Evolutionary conservation across 37 sponge, comb jelly and placozoan genomes (phyloP).

Genomic region (Aphrocallistes beatrix): DNA sequence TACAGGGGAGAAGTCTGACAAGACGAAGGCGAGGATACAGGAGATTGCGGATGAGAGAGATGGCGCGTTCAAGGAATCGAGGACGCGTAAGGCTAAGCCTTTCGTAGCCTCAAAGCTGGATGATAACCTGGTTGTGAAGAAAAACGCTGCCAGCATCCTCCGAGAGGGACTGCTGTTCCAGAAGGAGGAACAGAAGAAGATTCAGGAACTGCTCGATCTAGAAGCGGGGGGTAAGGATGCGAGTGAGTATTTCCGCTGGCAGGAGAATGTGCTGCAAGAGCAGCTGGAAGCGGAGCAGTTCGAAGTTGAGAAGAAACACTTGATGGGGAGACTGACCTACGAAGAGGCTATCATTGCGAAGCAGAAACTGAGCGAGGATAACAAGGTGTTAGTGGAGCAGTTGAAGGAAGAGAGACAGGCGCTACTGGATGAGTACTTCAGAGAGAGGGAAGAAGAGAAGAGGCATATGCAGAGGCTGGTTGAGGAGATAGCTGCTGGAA

Average conservation of each 20-base stretch:
- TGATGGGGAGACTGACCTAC: slow-evolving; percentile 75
- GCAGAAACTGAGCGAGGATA: slow-evolving; percentile 45
- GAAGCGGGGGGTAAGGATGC: slow-evolving; percentile 74
- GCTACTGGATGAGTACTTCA: slow-evolving; percentile 64
- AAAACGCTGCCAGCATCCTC: slow-evolving; percentile 86
- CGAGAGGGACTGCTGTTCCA: slow-evolving; percentile 83
- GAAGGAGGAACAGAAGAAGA: slow-evolving; percentile 56
- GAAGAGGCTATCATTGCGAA: slow-evolving; percentile 92
- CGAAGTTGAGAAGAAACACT: slow-evolving; percentile 63
- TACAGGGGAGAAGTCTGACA: not conserved
- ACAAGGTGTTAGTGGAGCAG: slow-evolving; percentile 34
- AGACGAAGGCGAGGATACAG: slow-evolving; percentile 2
- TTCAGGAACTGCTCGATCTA: slow-evolving; percentile 47
- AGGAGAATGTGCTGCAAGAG: slow-evolving; percentile 65
- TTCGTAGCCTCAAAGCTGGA: slow-evolving; percentile 10
- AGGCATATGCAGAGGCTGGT: slow-evolving; percentile 67
- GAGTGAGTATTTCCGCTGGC: slow-evolving; percentile 57
- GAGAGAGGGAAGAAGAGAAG: slow-evolving; percentile 50
- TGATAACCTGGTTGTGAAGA: slow-evolving; percentile 56
- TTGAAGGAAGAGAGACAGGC: slow-evolving; percentile 70
- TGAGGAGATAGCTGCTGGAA: slow-evolving; percentile 52
- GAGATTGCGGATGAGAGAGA: not conserved
- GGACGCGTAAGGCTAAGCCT: not conserved
- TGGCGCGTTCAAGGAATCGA: not conserved
- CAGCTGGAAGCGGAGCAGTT: slow-evolving; percentile 61